Conservation (phyloP, 2,113 vertebrate genomes). For the Catharus minimus region DNA sequence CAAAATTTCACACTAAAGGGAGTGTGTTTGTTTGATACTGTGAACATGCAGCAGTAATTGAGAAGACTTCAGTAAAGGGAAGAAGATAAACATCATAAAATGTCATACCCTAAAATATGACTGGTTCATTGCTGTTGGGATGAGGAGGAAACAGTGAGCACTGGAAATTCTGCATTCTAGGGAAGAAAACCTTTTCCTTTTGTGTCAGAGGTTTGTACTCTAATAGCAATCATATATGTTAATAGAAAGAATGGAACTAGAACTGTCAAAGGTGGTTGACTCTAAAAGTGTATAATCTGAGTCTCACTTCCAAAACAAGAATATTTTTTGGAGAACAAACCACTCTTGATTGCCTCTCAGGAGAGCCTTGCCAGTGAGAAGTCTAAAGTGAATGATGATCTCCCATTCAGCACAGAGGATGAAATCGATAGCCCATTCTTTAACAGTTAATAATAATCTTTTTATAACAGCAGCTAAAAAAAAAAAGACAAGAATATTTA, state of each 20-base stretch:
- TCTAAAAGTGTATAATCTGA: not conserved
- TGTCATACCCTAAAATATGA: not conserved
- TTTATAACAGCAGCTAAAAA: constrained; percentile 1
- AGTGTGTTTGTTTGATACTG: not conserved
- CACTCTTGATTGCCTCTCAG: not conserved
- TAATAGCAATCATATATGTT: not conserved
- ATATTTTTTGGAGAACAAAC: not conserved
- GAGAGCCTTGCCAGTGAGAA: not conserved
- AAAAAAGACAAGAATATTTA: constrained; percentile 32
- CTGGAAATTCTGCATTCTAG: not conserved
- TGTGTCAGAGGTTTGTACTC: not conserved
- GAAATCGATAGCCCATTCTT: constrained; percentile 31
- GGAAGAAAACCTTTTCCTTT: not conserved
- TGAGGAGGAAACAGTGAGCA: not conserved
- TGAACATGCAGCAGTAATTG: not conserved
- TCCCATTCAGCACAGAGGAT: not conserved
- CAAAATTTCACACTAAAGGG: not conserved
- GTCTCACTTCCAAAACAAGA: not conserved
- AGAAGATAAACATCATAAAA: not conserved
- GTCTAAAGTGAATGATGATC: constrained; percentile 10
- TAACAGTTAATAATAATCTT: constrained; percentile 35
- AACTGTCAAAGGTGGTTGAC: not conserved
- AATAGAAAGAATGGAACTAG: not conserved
- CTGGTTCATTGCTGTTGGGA: not conserved
- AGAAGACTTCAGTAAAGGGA: not conserved